Evolutionary conservation across 1,140 invertebrate genomes (phyloP).

Genomic region (Bombus confusus): DNA sequence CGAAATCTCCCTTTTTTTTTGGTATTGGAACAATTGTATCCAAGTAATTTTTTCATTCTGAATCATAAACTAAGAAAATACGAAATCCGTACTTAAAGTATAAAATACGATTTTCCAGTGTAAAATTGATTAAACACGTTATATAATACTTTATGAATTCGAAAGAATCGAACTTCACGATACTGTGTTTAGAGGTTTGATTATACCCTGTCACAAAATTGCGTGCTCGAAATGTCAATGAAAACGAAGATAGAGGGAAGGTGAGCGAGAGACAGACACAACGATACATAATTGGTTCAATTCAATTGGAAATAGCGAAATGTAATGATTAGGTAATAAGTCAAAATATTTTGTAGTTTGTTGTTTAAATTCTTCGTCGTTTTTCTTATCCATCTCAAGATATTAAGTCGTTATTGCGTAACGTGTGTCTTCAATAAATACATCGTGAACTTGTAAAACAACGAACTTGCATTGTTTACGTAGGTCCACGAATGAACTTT

Average conservation of each 20-base stretch:
- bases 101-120: not conserved
- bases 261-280: not conserved
- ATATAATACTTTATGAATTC: not conserved
- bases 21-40: not conserved
- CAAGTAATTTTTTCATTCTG: too few species aligned
- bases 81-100: not conserved
- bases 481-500: not conserved
- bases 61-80: not conserved
- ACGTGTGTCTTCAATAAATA: not conserved
- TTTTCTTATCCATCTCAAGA: not conserved
- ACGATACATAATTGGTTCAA: not conserved
- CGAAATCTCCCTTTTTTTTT: not conserved
- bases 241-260: not conserved
- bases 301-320: not conserved
- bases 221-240: conserved; percentile 3
- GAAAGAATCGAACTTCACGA: conserved; percentile 3
- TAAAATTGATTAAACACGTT: not conserved
- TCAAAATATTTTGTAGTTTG: not conserved
- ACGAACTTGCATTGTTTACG: not conserved
- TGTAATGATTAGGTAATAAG: not conserved
- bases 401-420: not conserved
- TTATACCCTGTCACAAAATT: conserved; percentile 23
- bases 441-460: not conserved
- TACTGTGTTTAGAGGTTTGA: not conserved
- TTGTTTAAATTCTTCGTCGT: not conserved